A percentile compares a stretch with the other conserved stretches of the same genome.
Evolutionary conservation across 2,797 vertebrate genomes (phyloP).

Genomic region (Rhodeus uyekii): DNA sequence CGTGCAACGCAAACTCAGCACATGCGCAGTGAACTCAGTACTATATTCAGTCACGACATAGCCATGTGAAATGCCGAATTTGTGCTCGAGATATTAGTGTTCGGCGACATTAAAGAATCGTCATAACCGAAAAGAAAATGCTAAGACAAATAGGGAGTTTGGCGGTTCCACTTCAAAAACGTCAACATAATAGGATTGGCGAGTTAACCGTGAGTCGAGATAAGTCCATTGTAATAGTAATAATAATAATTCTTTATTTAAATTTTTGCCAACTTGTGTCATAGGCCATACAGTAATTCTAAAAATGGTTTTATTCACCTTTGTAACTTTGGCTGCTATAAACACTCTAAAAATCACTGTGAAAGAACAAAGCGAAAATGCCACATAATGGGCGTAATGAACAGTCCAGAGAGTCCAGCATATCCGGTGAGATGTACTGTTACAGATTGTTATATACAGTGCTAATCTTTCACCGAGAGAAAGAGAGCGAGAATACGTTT

Average conservation of each 20-base stretch:
- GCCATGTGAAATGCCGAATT: no score
- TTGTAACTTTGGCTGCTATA: neutral
- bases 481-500: slow-evolving; percentile 30
- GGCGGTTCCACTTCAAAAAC: no score
- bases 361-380: neutral
- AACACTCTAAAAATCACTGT: neutral
- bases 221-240: no score
- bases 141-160: no score
- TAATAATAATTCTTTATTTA: neutral
- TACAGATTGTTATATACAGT: slow-evolving; percentile 32
- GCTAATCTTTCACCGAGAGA: slow-evolving; percentile 6
- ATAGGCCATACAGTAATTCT: neutral
- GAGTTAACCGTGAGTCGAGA: no score
- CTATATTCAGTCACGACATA: no score
- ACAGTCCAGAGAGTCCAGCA: slow-evolving; percentile 12
- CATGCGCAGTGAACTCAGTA: no score
- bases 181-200: no score
- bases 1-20: no score
- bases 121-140: no score
- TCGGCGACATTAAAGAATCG: no score
- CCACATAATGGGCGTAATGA: neutral
- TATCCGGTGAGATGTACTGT: slow-evolving; percentile 8
- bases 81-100: no score
- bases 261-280: neutral
- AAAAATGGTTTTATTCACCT: neutral